phyloP scores from a whole-genome alignment of 2,113 vertebrate genomes.

The Miniopterus natalensis region DNA sequence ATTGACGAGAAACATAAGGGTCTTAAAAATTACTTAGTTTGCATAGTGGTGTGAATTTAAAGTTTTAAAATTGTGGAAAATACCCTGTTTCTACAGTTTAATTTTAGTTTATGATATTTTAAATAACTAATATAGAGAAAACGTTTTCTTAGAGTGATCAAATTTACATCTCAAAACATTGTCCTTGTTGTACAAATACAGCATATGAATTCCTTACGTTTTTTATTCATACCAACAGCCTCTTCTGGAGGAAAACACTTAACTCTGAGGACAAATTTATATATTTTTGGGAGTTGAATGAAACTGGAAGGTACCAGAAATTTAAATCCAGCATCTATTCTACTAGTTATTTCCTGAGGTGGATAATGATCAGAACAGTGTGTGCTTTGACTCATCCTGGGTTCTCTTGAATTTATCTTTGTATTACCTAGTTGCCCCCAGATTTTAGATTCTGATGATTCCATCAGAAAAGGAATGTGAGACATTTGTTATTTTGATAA shows the following conservation, averaged over 20 bases:
- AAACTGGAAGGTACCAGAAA: constrained; percentile 54
- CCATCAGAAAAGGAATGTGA: constrained; percentile 71
- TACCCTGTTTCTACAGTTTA: not conserved
- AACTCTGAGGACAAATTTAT: constrained; percentile 30
- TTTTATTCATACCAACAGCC: not conserved
- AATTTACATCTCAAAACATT: constrained; percentile 47
- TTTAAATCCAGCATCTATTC: constrained; percentile 61
- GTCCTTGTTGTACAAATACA: constrained; percentile 54
- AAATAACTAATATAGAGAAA: constrained; percentile 48
- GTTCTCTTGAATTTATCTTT: constrained; percentile 60
- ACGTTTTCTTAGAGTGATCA: constrained; percentile 53
- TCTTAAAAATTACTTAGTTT: constrained; percentile 13
- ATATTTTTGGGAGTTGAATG: constrained; percentile 56
- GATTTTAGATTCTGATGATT: constrained; percentile 57
- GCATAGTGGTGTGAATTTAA: constrained; percentile 41
- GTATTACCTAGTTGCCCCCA: not conserved
- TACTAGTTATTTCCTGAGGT: constrained; percentile 53
- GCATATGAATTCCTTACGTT: constrained; percentile 13
- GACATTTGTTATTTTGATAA: constrained; percentile 23
- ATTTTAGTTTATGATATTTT: constrained; percentile 40
- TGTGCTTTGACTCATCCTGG: constrained; percentile 42
- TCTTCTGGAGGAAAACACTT: constrained; percentile 56
- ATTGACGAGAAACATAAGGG: not conserved
- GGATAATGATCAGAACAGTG: constrained; percentile 41
- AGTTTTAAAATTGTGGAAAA: constrained; percentile 56